Evolutionary conservation across 2,888 invertebrate species (phyloP).

Genomic region (Agonum fuliginosum): DNA sequence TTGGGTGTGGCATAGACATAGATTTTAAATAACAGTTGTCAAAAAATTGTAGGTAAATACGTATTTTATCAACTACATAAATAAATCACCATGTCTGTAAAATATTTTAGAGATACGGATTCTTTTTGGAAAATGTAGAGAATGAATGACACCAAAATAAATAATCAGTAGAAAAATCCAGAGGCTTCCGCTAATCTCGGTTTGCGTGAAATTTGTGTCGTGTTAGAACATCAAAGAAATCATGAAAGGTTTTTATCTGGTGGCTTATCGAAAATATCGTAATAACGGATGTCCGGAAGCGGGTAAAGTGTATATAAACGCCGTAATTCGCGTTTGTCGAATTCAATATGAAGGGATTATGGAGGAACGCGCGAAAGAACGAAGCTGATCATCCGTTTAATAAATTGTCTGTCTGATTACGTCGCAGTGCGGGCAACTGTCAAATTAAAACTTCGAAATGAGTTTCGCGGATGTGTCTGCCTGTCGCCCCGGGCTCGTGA

Average conservation of each 20-base stretch:
- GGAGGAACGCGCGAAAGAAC: conserved; percentile 36
- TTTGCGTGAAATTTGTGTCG: background rate
- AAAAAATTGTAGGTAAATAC: no score
- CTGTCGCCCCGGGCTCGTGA: conserved; percentile 27
- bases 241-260: background rate
- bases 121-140: no score
- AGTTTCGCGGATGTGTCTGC: conserved; percentile 55
- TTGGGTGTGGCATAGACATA: no score
- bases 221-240: background rate
- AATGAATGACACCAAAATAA: background rate
- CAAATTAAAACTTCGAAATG: conserved; percentile 59
- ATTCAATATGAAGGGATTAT: conserved; percentile 54
- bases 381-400: conserved; percentile 58
- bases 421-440: conserved; percentile 58
- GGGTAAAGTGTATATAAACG: conserved; percentile 39
- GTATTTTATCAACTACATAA: no score
- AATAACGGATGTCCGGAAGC: conserved; percentile 21
- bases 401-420: conserved; percentile 60
- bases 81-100: no score
- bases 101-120: no score
- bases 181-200: background rate
- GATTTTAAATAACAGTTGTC: no score
- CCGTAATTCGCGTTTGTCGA: conserved; percentile 44
- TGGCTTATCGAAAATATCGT: conserved; percentile 7
- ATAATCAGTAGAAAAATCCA: background rate